Percentiles rank a stretch among this genome's conserved stretches.
Evolutionary conservation across 2,888 invertebrate species (phyloP).

Genomic region (Mesoligia furuncula): DNA sequence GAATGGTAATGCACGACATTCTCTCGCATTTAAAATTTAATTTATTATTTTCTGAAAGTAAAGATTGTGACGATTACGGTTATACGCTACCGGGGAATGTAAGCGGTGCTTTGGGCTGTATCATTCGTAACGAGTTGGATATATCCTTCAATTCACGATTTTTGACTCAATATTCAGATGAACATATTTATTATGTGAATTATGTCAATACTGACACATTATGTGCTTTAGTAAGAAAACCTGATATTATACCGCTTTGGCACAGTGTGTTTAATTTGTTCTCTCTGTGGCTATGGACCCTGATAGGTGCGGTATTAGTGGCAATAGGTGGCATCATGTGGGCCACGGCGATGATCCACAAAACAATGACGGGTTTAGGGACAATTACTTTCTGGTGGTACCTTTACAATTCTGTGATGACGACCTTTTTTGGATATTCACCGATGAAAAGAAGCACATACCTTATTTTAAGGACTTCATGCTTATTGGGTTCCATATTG

Average conservation of each 20-base stretch:
- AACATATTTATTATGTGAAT: slow-evolving; percentile 67
- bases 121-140: slow-evolving; percentile 70
- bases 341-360: slow-evolving; percentile 60
- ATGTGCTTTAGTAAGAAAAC: slow-evolving; percentile 70
- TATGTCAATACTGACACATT: slow-evolving; percentile 71
- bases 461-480: slow-evolving; percentile 67
- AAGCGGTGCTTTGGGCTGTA: slow-evolving; percentile 73
- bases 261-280: slow-evolving; percentile 65
- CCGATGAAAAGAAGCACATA: slow-evolving; percentile 59
- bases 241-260: slow-evolving; percentile 73
- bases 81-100: slow-evolving; percentile 56
- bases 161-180: slow-evolving; percentile 69
- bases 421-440: slow-evolving; percentile 72
- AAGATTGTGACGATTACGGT: slow-evolving; percentile 67
- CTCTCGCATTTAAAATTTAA: slow-evolving; percentile 73
- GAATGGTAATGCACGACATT: slow-evolving; percentile 74
- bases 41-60: slow-evolving; percentile 55
- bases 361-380: slow-evolving; percentile 35
- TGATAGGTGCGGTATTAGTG: slow-evolving; percentile 52
- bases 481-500: slow-evolving; percentile 71
- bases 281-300: slow-evolving; percentile 35
- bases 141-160: slow-evolving; percentile 81
- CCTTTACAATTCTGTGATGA: slow-evolving; percentile 59
- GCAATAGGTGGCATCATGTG: slow-evolving; percentile 67
- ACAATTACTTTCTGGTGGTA: slow-evolving; percentile 54